Evolutionary conservation across 2,888 invertebrate species (phyloP), one percentile per base, ranked within the genome.

Genomic region (Oxytorus armatus): DNA sequence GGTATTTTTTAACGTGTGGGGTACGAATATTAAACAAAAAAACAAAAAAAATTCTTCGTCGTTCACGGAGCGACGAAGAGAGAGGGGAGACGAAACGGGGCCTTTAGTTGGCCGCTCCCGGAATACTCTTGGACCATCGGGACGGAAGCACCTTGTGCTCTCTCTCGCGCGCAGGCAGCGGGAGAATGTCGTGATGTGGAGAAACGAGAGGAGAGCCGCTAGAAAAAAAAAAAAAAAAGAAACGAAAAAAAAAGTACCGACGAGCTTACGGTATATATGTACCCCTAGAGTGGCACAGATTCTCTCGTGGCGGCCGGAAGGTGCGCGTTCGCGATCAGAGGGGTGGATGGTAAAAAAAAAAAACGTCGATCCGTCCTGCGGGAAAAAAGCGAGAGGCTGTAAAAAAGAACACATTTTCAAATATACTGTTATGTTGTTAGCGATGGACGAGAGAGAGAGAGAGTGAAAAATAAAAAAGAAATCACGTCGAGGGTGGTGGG

Each of bases 221-320:
- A 83, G 77, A 82, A 82, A 72, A 77, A 74, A 81, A 61, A 63
- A 23, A 29, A 57, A 44, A 81, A 63, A 63, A 29, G 29, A 61
- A 49, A 68, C 55, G 55, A 73, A 78, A 75, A 76, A 79, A 79
- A 83, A 82, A 79, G 53, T 75, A 76, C 81, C 73, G 68, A 79
- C 79, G 74, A 82, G 84, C 89, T 89, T 91, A 90, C 91, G 91
- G 91, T 92, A 90, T 88, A 65, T 79, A 59, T 74, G 63, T 77
- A 77, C 51, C 86, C 89, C 85, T 47, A n/a, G 86, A 89, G 88
- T 90, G 90, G 90, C 91, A 91, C 89, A 88, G 90, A 91, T 91
- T 91, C 89, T 87, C 84, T 81, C 83, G 74, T 83, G 39, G 73
- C 42, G 82, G 61, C 84, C 84, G 84, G 84, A 84, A 84, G 83